Evolutionary conservation across 2,888 invertebrate species (phyloP).

Genomic region (Orchestes rusci): DNA sequence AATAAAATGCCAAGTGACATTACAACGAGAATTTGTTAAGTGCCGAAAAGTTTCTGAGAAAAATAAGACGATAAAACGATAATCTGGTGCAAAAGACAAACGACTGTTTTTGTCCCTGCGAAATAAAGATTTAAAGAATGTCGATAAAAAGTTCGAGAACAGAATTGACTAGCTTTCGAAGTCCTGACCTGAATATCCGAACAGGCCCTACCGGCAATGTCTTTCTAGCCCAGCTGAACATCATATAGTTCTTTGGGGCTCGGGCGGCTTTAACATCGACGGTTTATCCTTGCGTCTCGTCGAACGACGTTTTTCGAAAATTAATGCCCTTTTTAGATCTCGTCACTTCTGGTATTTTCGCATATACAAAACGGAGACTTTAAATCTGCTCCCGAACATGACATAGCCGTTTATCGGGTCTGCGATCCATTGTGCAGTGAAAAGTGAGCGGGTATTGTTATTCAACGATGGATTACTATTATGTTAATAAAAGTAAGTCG

Average conservation of each 20-base stretch:
- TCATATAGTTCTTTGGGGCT: slow-evolving; percentile 15
- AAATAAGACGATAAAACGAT: slow-evolving; percentile 12
- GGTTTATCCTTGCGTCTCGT: slow-evolving; percentile 12
- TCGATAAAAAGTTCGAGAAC: slow-evolving; percentile 13
- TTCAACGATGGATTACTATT: slow-evolving; percentile 25
- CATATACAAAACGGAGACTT: slow-evolving; percentile 12
- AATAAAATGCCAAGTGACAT: no score
- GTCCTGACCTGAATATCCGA: slow-evolving; percentile 23
- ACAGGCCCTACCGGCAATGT: slow-evolving; percentile 11
- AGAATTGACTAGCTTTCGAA: slow-evolving; percentile 14
- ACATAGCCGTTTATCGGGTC: slow-evolving; percentile 17
- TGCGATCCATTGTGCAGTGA: slow-evolving; percentile 21
- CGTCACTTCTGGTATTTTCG: slow-evolving; percentile 17
- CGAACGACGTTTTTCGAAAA: slow-evolving; percentile 12
- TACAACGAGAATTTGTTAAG: no score
- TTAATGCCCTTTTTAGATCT: slow-evolving; percentile 15
- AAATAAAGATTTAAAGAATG: slow-evolving; percentile 17
- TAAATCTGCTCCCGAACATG: slow-evolving; percentile 17
- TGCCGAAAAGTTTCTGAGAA: no score
- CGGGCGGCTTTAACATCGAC: slow-evolving; percentile 9
- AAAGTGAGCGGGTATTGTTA: slow-evolving; percentile 22
- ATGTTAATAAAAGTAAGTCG: slow-evolving; percentile 26
- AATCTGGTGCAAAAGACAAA: slow-evolving; percentile 17
- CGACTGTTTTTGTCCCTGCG: slow-evolving; percentile 14
- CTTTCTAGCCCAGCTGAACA: slow-evolving; percentile 8